phyloP scores from a whole-genome alignment of 2,113 vertebrate species.

The Motacilla alba region DNA sequence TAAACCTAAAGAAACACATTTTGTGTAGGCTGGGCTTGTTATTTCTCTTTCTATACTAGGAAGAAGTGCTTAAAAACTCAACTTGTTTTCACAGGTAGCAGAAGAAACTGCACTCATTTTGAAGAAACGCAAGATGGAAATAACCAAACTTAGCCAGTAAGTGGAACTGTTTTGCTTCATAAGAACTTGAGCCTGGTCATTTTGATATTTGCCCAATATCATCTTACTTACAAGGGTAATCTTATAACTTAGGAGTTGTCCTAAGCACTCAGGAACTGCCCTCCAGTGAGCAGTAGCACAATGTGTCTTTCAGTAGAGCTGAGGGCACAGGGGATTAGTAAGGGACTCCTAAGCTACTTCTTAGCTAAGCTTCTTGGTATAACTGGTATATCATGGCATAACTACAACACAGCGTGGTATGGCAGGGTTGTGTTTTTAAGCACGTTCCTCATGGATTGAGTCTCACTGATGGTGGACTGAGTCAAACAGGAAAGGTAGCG shows the following conservation, averaged over 20 bases:
- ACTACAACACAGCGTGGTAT: background rate
- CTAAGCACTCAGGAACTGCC: background rate
- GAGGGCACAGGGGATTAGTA: background rate
- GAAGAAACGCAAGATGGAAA: background rate
- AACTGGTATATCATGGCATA: background rate
- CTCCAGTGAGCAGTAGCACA: background rate
- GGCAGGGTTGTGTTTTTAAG: constrained; percentile 68
- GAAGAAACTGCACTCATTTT: background rate
- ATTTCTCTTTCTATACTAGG: constrained; percentile 26
- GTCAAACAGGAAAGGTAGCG: constrained; percentile 37
- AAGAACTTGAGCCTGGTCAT: background rate
- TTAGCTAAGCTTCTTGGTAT: background rate
- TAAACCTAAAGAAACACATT: constrained; percentile 70
- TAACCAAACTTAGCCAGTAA: constrained; percentile 6
- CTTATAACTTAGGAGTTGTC: background rate
- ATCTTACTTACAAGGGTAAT: background rate
- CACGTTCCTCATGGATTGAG: constrained; percentile 47
- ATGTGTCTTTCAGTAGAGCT: constrained; percentile 7
- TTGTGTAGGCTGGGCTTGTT: constrained; percentile 18
- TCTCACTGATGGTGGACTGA: constrained; percentile 44
- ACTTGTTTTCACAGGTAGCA: constrained; percentile 27
- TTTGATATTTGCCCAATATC: background rate
- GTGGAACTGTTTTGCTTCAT: background rate
- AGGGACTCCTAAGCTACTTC: constrained; percentile 17
- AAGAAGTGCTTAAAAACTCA: constrained; percentile 71